A percentile compares a stretch with the other conserved stretches of the same genome.
phyloP scores from a whole-genome alignment of 2,113 vertebrate species.

The Psettodes erumei region DNA sequence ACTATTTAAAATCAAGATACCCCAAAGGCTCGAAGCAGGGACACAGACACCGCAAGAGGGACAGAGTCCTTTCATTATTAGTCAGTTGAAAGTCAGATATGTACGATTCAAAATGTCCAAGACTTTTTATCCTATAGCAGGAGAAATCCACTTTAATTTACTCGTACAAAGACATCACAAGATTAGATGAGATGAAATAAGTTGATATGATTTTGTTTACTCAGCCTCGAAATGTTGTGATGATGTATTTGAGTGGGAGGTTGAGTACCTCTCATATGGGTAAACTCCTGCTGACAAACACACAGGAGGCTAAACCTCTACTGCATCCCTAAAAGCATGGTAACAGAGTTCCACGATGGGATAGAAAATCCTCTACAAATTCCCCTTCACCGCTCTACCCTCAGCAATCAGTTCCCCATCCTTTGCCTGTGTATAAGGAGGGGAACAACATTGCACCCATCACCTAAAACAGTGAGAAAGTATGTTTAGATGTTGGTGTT shows the following conservation, averaged over 20 bases:
- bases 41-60: constrained; percentile 41
- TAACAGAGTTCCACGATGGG: constrained; percentile 1
- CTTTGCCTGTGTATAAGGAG: neutral
- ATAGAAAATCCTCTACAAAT: constrained; percentile 41
- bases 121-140: constrained; percentile 19
- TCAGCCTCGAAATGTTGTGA: constrained; percentile 14
- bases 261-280: constrained; percentile 34
- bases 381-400: neutral
- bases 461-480: neutral
- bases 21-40: constrained; percentile 26
- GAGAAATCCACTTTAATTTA: constrained; percentile 37
- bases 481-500: no score
- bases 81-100: constrained; percentile 53
- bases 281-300: constrained; percentile 34
- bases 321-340: constrained; percentile 19
- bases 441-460: neutral
- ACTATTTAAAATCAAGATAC: constrained; percentile 30
- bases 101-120: constrained; percentile 41
- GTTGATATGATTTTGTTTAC: constrained; percentile 53
- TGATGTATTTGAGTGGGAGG: constrained; percentile 19
- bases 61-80: constrained; percentile 30
- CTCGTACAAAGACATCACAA: neutral
- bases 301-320: constrained; percentile 5
- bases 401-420: constrained; percentile 8
- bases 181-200: constrained; percentile 33